A percentile compares a stretch with the other conserved stretches of the same genome.
These are phyloP conservation scores for Brassicogethes aeneus DNA, from an alignment of 2,888 invertebrate genomes.

Conservation along the genomic window DNA sequence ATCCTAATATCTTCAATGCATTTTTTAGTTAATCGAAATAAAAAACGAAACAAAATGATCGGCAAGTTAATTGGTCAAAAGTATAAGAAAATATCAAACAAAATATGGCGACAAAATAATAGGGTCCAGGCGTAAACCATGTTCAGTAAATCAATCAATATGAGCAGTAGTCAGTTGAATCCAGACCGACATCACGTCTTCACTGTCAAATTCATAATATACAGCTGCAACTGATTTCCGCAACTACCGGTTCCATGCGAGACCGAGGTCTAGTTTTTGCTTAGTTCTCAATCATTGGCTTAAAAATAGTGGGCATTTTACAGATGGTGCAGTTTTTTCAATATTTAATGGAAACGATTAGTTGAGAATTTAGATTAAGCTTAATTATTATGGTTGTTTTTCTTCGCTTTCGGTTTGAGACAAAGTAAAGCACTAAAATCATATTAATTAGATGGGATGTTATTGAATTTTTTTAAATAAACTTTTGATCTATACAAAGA, in stretches of 20 bases:
- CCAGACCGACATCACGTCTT: conserved; percentile 9
- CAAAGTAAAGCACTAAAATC: too few relatives aligned
- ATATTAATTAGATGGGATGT: too few relatives aligned
- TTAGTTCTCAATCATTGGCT: conserved; percentile 12
- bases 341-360: conserved; percentile 21
- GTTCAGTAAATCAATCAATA: conserved; percentile 15
- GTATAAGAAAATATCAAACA: too few relatives aligned
- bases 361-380: conserved; percentile 20
- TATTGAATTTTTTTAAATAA: neutral
- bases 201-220: conserved; percentile 11
- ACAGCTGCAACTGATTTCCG: conserved; percentile 20
- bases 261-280: conserved; percentile 18
- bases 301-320: conserved; percentile 16
- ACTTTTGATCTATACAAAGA: too few relatives aligned
- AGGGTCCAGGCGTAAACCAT: neutral
- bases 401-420: neutral
- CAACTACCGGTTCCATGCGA: conserved; percentile 18
- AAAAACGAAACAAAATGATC: neutral
- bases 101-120: neutral
- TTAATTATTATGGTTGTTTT: conserved; percentile 19
- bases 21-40: neutral
- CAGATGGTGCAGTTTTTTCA: conserved; percentile 15
- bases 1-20: neutral
- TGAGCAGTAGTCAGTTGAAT: conserved; percentile 11
- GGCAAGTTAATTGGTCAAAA: neutral